These are phyloP conservation scores for Trichonephila inaurata DNA, from an alignment of 1,140 invertebrate genomes.

Conservation along the genomic window DNA sequence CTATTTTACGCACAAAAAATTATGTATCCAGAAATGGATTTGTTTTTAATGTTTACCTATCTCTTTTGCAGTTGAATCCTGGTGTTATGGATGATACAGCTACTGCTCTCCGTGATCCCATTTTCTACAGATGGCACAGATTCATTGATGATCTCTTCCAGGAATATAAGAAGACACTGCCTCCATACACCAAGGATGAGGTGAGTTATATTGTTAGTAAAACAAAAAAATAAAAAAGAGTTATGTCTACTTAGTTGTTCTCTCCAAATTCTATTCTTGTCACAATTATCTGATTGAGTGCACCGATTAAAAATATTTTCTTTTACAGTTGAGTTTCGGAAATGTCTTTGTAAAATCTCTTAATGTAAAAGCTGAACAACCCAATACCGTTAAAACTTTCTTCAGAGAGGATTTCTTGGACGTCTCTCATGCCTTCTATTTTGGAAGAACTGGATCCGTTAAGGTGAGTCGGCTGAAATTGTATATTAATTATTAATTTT, in stretches of 20 bases:
- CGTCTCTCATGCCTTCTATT: constrained; percentile 67
- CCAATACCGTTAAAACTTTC: constrained; percentile 53
- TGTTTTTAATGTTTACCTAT: too few species aligned
- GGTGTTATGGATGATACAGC: constrained; percentile 74
- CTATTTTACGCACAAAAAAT: too few species aligned
- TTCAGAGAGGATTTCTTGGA: constrained; percentile 59
- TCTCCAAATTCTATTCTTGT: too few species aligned
- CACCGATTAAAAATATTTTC: not conserved
- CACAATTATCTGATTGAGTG: too few species aligned
- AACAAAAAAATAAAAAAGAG: too few species aligned
- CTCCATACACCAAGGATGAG: constrained; percentile 20
- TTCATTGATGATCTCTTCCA: constrained; percentile 75
- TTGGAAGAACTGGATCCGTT: constrained; percentile 41
- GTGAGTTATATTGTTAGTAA: constrained; percentile 17
- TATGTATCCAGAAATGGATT: too few species aligned
- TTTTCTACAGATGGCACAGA: constrained; percentile 75
- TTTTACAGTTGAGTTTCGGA: constrained; percentile 9
- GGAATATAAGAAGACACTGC: constrained; percentile 60
- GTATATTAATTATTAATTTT: too few species aligned
- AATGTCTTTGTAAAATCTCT: constrained; percentile 7
- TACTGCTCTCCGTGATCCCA: constrained; percentile 66
- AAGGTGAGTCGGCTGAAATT: not conserved
- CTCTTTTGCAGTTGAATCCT: constrained; percentile 74
- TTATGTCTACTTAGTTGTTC: too few species aligned
- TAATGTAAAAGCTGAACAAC: not conserved